Conservation (phyloP, 2,888 invertebrate species). For the Diadegma fenestrale region DNA sequence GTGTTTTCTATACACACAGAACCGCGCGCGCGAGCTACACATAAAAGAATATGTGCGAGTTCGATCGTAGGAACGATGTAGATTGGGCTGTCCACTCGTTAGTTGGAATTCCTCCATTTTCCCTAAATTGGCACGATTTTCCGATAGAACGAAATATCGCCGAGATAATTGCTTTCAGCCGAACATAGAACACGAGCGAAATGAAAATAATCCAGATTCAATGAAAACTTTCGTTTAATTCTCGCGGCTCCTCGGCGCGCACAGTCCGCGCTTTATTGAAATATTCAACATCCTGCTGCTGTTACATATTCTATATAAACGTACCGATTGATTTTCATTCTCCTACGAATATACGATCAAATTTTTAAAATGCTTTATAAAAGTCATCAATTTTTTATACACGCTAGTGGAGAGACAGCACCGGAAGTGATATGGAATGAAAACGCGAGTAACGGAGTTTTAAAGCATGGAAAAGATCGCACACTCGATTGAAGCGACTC, state of each 20-base stretch:
- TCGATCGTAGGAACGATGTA: neutral
- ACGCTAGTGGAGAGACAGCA: neutral
- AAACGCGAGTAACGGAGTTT: neutral
- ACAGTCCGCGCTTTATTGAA: conserved; percentile 11
- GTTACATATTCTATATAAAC: neutral
- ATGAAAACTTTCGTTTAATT: conserved; percentile 15
- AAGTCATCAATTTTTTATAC: neutral
- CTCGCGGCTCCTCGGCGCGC: conserved; percentile 2
- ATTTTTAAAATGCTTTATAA: neutral
- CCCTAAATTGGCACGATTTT: conserved; percentile 29
- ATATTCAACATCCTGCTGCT: neutral
- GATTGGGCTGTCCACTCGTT: conserved; percentile 16
- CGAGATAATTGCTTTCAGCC: conserved; percentile 23
- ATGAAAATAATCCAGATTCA: conserved; percentile 23
- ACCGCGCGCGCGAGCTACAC: neutral
- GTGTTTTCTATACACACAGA: neutral
- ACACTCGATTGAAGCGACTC: neutral
- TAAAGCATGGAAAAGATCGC: neutral
- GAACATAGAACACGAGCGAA: neutral
- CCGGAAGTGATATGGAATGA: neutral
- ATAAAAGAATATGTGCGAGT: neutral
- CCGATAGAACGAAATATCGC: conserved; percentile 11
- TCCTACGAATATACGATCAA: neutral
- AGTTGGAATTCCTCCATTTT: conserved; percentile 37
- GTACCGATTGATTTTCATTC: neutral